Evolutionary conservation across 2,113 vertebrate genomes (phyloP).

Genomic region (Struthidea cinerea): DNA sequence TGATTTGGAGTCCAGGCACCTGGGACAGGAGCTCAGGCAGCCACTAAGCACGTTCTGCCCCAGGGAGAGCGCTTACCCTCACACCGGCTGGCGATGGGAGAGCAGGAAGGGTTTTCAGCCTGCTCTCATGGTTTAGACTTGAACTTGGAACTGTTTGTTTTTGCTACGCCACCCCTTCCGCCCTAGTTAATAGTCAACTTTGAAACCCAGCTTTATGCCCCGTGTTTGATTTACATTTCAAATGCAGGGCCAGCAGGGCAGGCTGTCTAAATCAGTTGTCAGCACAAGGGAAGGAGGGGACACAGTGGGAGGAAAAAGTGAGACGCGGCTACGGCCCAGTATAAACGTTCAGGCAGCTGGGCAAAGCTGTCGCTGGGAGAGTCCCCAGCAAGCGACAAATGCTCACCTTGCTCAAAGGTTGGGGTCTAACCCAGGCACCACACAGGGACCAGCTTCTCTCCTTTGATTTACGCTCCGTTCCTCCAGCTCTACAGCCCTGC

Average conservation of each 20-base stretch:
- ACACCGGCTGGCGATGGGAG: neutral
- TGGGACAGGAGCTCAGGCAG: neutral
- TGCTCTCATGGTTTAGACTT: slow-evolving; percentile 42
- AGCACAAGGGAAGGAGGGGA: slow-evolving; percentile 56
- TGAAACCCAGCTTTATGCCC: slow-evolving; percentile 49
- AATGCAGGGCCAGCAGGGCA: slow-evolving; percentile 37
- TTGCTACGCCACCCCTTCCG: slow-evolving; percentile 59
- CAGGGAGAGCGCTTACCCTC: neutral
- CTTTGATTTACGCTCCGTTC: slow-evolving; percentile 13
- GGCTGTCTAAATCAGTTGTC: slow-evolving; percentile 53
- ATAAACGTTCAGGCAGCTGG: neutral
- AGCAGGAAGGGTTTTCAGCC: neutral
- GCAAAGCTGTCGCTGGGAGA: neutral
- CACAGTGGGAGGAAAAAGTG: slow-evolving; percentile 31
- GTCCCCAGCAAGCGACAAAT: neutral
- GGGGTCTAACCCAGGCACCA: neutral
- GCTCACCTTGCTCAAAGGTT: neutral
- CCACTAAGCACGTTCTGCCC: neutral
- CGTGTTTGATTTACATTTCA: slow-evolving; percentile 60
- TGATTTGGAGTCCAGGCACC: neutral
- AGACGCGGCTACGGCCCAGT: neutral
- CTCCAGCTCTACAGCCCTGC: neutral
- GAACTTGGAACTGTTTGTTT: slow-evolving; percentile 69
- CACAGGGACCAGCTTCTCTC: neutral
- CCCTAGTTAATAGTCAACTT: slow-evolving; percentile 63